These are phyloP conservation scores for Pitangus sulphuratus DNA, from an alignment of 2,797 vertebrate species.

Conservation along the genomic window DNA sequence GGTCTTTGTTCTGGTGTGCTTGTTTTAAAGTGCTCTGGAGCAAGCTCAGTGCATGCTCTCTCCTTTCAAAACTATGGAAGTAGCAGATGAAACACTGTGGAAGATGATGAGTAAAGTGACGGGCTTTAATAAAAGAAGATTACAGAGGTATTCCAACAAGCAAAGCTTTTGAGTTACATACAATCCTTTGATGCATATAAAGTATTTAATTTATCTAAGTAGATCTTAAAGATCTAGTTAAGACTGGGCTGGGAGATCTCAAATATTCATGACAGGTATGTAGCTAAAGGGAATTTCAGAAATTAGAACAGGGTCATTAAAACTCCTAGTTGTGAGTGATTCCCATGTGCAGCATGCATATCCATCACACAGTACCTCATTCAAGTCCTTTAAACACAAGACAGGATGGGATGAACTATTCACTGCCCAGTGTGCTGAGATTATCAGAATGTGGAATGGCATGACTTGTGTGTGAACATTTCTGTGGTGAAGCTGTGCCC, in stretches of 20 bases:
- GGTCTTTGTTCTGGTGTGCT: not conserved
- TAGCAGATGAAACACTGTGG: not conserved
- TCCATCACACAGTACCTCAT: not conserved
- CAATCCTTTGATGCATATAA: not conserved
- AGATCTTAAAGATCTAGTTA: not conserved
- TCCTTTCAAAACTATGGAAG: not conserved
- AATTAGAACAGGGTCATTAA: not conserved
- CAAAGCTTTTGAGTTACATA: not conserved
- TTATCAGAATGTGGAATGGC: not conserved
- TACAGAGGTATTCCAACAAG: not conserved
- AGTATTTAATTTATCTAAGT: not conserved
- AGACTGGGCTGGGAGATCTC: not conserved
- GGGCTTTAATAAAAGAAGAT: not conserved
- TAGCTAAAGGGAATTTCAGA: not conserved
- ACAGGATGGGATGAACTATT: not conserved
- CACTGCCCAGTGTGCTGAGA: not conserved
- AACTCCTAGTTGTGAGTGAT: not conserved
- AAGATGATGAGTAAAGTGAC: not conserved
- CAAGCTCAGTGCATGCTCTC: not conserved
- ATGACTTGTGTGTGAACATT: not conserved
- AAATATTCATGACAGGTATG: not conserved
- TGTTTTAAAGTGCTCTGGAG: not conserved
- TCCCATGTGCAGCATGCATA: not conserved
- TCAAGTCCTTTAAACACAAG: not conserved
- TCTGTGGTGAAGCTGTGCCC: not conserved